Conservation (phyloP, 2,888 invertebrate species). For the Plebejus argus region DNA sequence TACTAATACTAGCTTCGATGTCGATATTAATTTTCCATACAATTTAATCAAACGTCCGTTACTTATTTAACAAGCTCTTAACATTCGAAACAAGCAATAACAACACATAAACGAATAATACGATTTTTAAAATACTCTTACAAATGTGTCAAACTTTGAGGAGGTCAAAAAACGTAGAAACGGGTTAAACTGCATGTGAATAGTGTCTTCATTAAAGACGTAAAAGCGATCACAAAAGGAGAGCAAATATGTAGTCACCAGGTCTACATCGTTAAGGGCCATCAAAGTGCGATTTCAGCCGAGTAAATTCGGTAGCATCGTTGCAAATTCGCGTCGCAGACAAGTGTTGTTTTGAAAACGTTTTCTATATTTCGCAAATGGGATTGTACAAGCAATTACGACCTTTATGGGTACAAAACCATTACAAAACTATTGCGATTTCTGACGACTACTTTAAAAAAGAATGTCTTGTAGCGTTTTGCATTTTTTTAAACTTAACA, state of each 20-base stretch:
- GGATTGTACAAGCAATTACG: neutral
- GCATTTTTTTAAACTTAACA: neutral
- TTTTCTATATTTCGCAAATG: conserved; percentile 6
- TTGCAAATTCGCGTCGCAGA: conserved; percentile 42
- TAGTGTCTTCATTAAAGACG: conserved; percentile 32
- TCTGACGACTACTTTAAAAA: neutral
- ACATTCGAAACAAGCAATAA: no score
- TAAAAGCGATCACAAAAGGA: conserved; percentile 35
- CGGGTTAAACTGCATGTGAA: conserved; percentile 13
- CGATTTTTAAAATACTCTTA: neutral
- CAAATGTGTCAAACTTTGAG: neutral
- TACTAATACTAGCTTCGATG: no score
- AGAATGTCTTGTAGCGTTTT: no score
- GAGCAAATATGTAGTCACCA: conserved; percentile 35
- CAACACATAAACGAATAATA: no score
- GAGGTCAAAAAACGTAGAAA: neutral
- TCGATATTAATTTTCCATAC: no score
- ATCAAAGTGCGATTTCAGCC: conserved; percentile 37
- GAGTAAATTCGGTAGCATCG: conserved; percentile 36
- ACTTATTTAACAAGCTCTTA: no score
- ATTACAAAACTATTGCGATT: neutral
- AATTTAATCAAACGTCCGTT: no score
- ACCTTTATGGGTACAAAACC: conserved; percentile 5
- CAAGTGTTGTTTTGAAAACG: conserved; percentile 40
- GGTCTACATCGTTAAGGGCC: conserved; percentile 37